phyloP scores from a whole-genome alignment of 2,797 vertebrate genomes.

The Artibeus jamaicensis region DNA sequence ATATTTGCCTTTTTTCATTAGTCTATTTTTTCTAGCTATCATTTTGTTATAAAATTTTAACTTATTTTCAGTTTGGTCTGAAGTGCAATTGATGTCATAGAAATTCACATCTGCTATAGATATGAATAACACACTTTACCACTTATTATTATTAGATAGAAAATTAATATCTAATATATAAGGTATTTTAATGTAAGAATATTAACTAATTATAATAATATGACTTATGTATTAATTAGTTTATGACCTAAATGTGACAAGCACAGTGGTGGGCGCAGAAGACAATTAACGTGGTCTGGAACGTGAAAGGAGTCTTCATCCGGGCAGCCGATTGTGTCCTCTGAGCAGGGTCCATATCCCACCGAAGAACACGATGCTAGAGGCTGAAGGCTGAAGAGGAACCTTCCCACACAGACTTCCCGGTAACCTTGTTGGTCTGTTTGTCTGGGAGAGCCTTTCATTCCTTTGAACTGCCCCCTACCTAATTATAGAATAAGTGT shows the following conservation, averaged over 20 bases:
- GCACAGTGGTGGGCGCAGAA: not conserved
- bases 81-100: not conserved
- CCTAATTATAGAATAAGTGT: not conserved
- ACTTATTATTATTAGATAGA: not conserved
- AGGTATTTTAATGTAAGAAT: not conserved
- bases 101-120: not conserved
- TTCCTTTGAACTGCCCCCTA: not conserved
- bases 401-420: not conserved
- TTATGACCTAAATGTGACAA: not conserved
- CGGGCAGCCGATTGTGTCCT: not conserved
- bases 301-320: not conserved
- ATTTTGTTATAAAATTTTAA: not conserved
- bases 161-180: not conserved
- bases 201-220: not conserved
- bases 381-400: not conserved
- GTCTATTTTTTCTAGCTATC: not conserved
- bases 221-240: not conserved
- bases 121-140: not conserved
- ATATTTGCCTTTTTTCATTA: not conserved
- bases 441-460: not conserved
- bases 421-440: not conserved
- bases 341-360: not conserved
- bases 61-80: not conserved
- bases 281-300: not conserved
- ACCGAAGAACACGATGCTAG: not conserved